These are phyloP conservation scores for Poeciliopsis turneri DNA, from an alignment of 2,797 vertebrate species.

Conservation along the genomic window DNA sequence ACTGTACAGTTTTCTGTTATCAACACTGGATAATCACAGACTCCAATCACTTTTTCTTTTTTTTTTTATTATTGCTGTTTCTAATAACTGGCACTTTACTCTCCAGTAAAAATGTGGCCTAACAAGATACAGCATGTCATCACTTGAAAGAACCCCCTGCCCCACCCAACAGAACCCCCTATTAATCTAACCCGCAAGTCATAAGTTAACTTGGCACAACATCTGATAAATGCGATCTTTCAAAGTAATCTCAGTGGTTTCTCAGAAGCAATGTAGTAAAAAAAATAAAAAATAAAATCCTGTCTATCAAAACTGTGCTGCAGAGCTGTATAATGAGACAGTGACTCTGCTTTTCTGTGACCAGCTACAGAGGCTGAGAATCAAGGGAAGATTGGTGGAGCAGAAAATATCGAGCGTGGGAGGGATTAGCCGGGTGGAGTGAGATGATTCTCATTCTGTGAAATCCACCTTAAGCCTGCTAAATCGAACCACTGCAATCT, in stretches of 20 bases:
- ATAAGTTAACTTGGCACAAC: constrained; percentile 64
- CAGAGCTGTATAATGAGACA: constrained; percentile 24
- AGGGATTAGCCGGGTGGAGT: constrained; percentile 57
- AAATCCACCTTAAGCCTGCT: constrained; percentile 54
- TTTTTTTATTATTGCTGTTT: constrained; percentile 27
- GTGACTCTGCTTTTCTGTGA: constrained; percentile 10
- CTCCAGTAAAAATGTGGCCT: constrained; percentile 31
- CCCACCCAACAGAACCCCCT: constrained; percentile 6
- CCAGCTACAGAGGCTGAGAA: constrained; percentile 34
- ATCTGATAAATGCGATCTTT: constrained; percentile 58
- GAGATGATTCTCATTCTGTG: constrained; percentile 56
- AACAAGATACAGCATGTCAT: constrained; percentile 70
- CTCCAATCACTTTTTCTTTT: constrained; percentile 43
- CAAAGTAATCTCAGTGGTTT: constrained; percentile 54
- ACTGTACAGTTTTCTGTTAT: constrained; percentile 18
- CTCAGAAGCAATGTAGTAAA: constrained; percentile 26
- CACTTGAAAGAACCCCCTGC: constrained; percentile 58
- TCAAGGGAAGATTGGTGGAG: constrained; percentile 30
- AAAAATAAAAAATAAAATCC: constrained; percentile 16
- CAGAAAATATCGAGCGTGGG: constrained; percentile 43
- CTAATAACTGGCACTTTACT: constrained; percentile 41
- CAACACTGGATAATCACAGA: constrained; percentile 22
- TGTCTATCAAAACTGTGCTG: constrained; percentile 33
- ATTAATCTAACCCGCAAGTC: constrained; percentile 68
- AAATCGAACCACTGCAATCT: constrained; percentile 43